Conservation (phyloP, 1,140 invertebrate genomes). For the Anastrepha ludens region DNA sequence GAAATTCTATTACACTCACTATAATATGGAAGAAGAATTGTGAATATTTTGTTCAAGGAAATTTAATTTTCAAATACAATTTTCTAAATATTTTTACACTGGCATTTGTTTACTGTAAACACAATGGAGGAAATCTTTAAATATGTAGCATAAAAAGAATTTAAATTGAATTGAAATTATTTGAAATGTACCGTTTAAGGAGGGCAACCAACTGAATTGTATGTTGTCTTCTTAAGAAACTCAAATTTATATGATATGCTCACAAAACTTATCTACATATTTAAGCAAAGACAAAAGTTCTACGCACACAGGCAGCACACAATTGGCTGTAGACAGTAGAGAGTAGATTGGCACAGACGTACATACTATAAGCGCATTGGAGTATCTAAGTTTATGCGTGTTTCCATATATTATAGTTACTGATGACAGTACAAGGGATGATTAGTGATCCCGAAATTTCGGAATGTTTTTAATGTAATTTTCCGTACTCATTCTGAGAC, state of each 20-base stretch:
- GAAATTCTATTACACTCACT: too few species aligned
- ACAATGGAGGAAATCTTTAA: not conserved
- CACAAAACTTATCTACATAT: not conserved
- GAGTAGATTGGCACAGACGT: not conserved
- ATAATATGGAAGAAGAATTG: not conserved
- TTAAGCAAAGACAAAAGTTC: too few species aligned
- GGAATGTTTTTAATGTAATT: too few species aligned
- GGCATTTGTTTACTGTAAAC: not conserved
- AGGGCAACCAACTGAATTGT: not conserved
- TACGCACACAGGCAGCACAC: not conserved
- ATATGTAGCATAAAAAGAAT: not conserved
- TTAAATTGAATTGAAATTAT: slow-evolving; percentile 5
- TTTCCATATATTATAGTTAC: not conserved
- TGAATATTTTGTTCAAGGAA: not conserved
- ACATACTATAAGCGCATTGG: not conserved
- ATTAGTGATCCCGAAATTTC: too few species aligned
- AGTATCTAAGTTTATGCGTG: not conserved
- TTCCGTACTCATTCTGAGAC: too few species aligned
- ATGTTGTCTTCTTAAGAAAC: not conserved
- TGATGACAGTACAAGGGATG: too few species aligned
- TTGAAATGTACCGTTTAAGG: not conserved
- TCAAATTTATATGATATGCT: not conserved
- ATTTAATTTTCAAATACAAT: not conserved
- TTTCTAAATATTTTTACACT: not conserved
- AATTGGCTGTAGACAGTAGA: not conserved